Percentiles rank a stretch among this genome's conserved stretches.
Conservation (phyloP, 2,113 vertebrate genomes). For the Megaleporinus macrocephalus region DNA sequence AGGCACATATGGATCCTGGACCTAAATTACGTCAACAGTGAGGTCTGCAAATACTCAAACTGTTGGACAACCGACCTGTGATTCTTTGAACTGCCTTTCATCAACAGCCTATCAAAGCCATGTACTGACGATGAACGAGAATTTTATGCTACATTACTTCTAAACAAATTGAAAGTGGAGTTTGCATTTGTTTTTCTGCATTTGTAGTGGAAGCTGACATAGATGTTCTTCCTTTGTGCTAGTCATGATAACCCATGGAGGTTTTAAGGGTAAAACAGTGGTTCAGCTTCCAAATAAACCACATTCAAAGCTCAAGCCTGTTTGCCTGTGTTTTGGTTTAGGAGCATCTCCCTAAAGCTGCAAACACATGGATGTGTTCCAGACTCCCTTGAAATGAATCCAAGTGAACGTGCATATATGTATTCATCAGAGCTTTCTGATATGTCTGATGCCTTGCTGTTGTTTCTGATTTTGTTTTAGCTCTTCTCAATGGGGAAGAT, state of each 20-base stretch:
- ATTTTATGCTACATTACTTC: background rate
- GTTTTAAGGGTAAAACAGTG: background rate
- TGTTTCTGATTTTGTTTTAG: constrained; percentile 66
- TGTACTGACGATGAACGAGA: background rate
- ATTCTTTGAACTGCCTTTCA: background rate
- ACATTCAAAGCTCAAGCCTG: constrained; percentile 10
- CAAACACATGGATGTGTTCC: constrained; percentile 15
- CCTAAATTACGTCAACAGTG: background rate
- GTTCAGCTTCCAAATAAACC: constrained; percentile 48
- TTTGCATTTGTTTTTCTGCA: constrained; percentile 11
- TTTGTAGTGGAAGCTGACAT: background rate
- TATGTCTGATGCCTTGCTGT: background rate
- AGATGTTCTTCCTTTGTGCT: constrained; percentile 26
- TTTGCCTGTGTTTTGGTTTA: constrained; percentile 16
- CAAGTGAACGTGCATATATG: background rate
- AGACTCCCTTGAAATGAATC: background rate
- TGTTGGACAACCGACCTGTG: background rate
- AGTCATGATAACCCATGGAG: constrained; percentile 1
- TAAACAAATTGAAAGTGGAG: background rate
- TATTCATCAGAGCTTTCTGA: background rate
- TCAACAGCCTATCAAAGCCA: background rate
- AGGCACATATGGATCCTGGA: background rate
- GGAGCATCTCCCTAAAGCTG: background rate
- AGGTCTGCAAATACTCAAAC: background rate
- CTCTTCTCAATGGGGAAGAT: constrained; percentile 83